These are phyloP conservation scores for Geococcyx californianus DNA, from an alignment of 2,113 vertebrate species.

Conservation along the genomic window DNA sequence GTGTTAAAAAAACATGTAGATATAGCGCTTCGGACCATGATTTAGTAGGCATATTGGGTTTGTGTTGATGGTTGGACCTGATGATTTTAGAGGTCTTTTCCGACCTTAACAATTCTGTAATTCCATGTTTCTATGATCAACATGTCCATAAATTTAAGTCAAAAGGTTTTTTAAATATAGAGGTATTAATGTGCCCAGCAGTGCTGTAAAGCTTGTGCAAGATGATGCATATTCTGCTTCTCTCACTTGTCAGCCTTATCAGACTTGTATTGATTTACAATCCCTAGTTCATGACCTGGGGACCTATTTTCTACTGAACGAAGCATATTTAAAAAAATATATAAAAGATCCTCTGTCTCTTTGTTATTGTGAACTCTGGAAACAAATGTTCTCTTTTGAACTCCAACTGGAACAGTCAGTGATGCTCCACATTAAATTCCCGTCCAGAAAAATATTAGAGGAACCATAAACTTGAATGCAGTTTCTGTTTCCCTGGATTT, in stretches of 20 bases:
- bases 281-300: not conserved
- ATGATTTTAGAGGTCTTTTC: too few species aligned
- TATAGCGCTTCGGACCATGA: too few species aligned
- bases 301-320: not conserved
- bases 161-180: not conserved
- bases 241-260: not conserved
- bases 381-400: not conserved
- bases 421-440: not conserved
- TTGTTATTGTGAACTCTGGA: conserved; percentile 14
- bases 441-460: not conserved
- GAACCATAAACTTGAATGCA: not conserved
- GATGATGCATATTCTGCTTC: not conserved
- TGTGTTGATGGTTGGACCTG: too few species aligned
- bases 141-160: not conserved
- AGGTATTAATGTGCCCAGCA: not conserved
- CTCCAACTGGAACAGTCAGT: not conserved
- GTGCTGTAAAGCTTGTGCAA: not conserved
- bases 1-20: too few species aligned
- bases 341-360: not conserved
- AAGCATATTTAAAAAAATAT: not conserved
- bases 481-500: not conserved
- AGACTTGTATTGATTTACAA: not conserved
- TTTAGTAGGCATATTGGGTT: too few species aligned
- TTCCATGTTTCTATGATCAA: not conserved
- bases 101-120: too few species aligned